Evolutionary conservation across 2,888 invertebrate species (phyloP).

Genomic region (Stegophylla sp.): DNA sequence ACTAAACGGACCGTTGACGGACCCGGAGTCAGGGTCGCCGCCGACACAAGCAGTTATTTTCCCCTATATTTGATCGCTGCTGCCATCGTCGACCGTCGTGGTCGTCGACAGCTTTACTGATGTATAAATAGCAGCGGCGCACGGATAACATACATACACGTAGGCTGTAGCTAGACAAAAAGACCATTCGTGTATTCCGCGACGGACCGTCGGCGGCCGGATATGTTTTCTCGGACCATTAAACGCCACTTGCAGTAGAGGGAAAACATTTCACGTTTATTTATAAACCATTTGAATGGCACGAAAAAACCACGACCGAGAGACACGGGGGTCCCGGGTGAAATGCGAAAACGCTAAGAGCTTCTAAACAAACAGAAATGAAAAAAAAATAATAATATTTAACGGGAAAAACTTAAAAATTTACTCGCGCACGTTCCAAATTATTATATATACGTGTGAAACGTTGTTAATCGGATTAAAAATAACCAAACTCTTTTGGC

Average conservation of each 20-base stretch:
- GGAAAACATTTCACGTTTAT: conserved; percentile 50
- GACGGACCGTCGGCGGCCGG: conserved; percentile 38
- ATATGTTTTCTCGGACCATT: conserved; percentile 55
- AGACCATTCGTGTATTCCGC: background rate
- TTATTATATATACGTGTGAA: background rate
- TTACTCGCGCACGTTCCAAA: background rate
- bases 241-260: conserved; percentile 51
- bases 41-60: background rate
- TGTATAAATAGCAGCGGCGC: conserved; percentile 40
- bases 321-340: background rate
- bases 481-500: background rate
- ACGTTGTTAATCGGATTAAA: background rate
- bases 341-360: background rate
- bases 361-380: background rate
- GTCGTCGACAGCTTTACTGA: conserved; percentile 42
- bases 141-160: background rate
- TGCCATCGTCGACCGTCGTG: background rate
- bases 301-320: background rate
- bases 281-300: conserved; percentile 30
- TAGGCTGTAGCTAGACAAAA: conserved; percentile 6
- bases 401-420: background rate
- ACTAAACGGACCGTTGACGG: conserved; percentile 14
- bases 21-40: background rate
- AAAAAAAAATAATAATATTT: background rate
- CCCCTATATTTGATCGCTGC: conserved; percentile 13